These are phyloP conservation scores for Actinostola sp. DNA, from an alignment of 92 coral and sea anemone genomes.

Conservation along the genomic window DNA sequence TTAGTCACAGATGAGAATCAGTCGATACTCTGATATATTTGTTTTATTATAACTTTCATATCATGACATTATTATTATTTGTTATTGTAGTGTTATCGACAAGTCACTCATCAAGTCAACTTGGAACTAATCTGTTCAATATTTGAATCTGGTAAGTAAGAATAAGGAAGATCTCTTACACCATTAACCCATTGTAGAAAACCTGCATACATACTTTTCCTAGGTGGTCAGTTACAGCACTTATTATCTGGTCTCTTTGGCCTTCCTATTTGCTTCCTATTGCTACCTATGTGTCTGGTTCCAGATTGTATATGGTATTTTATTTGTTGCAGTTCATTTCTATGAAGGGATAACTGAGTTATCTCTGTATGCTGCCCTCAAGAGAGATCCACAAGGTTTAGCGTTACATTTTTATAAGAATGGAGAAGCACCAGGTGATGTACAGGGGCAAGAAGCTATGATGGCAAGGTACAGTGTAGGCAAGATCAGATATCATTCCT, in stretches of 20 bases:
- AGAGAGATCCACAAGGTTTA: conserved; percentile 87
- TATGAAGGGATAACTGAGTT: conserved; percentile 89
- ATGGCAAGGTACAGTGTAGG: conserved; percentile 86
- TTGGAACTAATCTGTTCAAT: conserved; percentile 79
- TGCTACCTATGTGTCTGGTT: no score
- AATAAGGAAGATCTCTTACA: no score
- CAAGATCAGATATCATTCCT: no score
- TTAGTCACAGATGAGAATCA: no score
- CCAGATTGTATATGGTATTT: no score
- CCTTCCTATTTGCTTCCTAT: no score
- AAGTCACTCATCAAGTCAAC: conserved; percentile 90
- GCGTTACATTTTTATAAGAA: conserved; percentile 92
- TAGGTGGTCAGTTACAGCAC: no score
- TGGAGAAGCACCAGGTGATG: conserved; percentile 81
- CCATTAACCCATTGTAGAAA: no score
- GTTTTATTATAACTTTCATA: no score
- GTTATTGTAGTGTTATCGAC: conserved; percentile 81
- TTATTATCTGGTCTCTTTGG: no score
- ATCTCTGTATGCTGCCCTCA: conserved; percentile 81
- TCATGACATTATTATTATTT: background rate
- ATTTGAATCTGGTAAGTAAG: conserved; percentile 87
- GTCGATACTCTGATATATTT: no score
- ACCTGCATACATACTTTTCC: no score
- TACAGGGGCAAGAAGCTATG: conserved; percentile 87
- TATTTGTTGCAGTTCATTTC: conserved; percentile 67